Base-by-base conservation (phyloP, 2,113 vertebrate genomes). In the Erpornis zantholeuca region DNA sequence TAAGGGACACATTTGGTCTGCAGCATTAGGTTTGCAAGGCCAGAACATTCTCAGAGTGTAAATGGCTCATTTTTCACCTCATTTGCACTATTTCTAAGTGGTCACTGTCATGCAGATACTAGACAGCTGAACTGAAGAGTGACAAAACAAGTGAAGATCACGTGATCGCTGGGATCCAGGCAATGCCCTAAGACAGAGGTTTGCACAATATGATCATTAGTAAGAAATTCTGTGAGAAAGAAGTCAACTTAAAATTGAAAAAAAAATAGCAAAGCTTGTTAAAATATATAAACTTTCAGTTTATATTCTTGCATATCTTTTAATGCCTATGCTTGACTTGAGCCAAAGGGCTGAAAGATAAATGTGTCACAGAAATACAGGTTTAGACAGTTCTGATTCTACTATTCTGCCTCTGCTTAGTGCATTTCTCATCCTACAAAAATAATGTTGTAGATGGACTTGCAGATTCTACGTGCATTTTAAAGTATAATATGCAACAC, bases 101-200 rank as follows among this genome's bases (percentile, higher is more conserved):
- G 44, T 29, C 70, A 49, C 68, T 95, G 86, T 91, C 92, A 95
- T 31, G 97, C 77, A 93, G 50, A 95, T 91, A 54, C 31, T n/a
- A 91, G 77, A 80, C 28, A 94, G 27, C 61, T 91, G 68, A 95
- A 94, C 2, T 47, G 40, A 81, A 89, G 36, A 23, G 47, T 87
- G 92, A 96, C 94, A 97, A 92, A 98, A 94, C 21, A 92, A 83
- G 28, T 82, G 70, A 87, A 52, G 57, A 82, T 96, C 75, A 54
- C 53, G 35, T 15, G 64, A 75, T 92, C 29, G 35, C 20, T 88
- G 65, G 57, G 76, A 50, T 90, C 44, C 68, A 83, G 86, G 53
- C 52, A 53, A 13, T 78, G 81, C 47, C 66, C 50, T 64, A 69
- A 79, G 54, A 92, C 38, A 76, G 11, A 28, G 22, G 8, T 91